phyloP scores from a whole-genome alignment of 2,113 vertebrate species.

The Phrynosoma blainvillii region DNA sequence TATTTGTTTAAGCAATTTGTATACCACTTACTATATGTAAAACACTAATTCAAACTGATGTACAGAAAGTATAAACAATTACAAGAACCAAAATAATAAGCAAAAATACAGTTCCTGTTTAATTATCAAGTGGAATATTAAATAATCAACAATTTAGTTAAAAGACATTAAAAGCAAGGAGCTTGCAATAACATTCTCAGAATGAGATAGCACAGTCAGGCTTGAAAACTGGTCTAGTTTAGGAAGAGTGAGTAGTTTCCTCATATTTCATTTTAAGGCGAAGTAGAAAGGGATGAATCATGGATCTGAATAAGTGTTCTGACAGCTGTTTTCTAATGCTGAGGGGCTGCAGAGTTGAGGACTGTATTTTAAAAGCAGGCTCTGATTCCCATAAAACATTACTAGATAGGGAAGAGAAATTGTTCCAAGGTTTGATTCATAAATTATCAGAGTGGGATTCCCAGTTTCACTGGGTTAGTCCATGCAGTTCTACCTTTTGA shows the following conservation, averaged over 20 bases:
- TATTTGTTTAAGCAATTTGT: neutral
- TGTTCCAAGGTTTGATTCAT: neutral
- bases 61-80: neutral
- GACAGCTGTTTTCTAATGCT: constrained; percentile 3
- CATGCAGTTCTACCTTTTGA: neutral
- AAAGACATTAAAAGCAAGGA: neutral
- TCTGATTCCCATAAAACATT: constrained; percentile 2
- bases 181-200: neutral
- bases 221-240: neutral
- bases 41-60: neutral
- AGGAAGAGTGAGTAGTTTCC: neutral
- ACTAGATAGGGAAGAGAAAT: neutral
- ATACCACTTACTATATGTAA: neutral
- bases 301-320: constrained; percentile 8
- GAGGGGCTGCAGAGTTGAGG: neutral
- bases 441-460: neutral
- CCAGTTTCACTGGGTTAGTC: neutral
- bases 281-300: neutral
- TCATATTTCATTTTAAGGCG: neutral
- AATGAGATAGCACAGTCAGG: neutral
- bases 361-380: constrained; percentile 3
- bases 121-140: neutral
- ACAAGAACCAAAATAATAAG: neutral
- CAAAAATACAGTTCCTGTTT: neutral
- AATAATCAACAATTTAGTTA: neutral